Conservation (phyloP, 2,113 vertebrate genomes). For the Poicephalus gulielmi region DNA sequence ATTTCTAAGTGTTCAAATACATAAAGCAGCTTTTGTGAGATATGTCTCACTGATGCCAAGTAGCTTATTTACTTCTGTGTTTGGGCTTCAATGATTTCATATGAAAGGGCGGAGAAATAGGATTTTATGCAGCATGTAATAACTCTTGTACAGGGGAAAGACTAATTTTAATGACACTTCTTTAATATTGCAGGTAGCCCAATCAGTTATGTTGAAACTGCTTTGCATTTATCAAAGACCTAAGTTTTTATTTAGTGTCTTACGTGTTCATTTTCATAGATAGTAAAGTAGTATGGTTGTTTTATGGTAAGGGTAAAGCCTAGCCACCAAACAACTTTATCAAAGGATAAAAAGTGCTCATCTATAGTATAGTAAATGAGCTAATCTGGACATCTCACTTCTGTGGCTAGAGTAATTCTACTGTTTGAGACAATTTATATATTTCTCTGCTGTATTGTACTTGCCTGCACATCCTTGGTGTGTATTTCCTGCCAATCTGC, state of each 20-base stretch:
- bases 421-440: background rate
- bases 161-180: background rate
- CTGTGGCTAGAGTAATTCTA: background rate
- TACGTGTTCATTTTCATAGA: background rate
- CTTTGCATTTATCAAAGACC: background rate
- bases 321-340: background rate
- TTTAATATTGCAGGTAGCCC: background rate
- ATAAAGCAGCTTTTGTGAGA: background rate
- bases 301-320: background rate
- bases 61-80: background rate
- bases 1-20: background rate
- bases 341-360: background rate
- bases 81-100: background rate
- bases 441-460: background rate
- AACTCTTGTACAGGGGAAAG: background rate
- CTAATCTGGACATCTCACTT: background rate
- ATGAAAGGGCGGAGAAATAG: background rate
- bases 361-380: background rate
- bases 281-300: background rate
- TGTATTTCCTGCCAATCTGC: background rate
- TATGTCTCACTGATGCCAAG: background rate
- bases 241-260: background rate
- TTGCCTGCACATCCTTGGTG: background rate
- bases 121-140: background rate
- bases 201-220: background rate